Evolutionary conservation across 2,113 vertebrate species (phyloP), one percentile per base, ranked within the genome.

Genomic region (Mastomys natalensis): DNA sequence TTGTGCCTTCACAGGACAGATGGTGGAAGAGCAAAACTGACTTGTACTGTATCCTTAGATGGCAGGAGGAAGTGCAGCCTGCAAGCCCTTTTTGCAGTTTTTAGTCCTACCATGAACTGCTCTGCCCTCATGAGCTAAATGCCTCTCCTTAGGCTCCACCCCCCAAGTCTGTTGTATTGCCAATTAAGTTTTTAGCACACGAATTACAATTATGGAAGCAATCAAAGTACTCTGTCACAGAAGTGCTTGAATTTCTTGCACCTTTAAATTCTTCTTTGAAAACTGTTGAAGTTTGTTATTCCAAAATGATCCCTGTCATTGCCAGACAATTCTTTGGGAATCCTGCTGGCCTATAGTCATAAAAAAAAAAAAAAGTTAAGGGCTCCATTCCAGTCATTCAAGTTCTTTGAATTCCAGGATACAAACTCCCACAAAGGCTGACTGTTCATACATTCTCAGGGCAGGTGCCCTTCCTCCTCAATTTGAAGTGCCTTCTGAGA

Each of bases 361-460:
- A 48, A 68, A 68, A 64, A 31, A 64, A 12, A 66, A 66, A 12
- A 12, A 37, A 34, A 68, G 31, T 96, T 62, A 43, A 95, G 87
- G 77, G 72, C 64, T 94, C 91, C 68, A 89, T 94, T 94, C 78
- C 91, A n/a, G 89, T 81, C 21, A 73, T 82, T 17, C 87, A 89
- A 45, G 51, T 89, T 34, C 76, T 91, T 72, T 1, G 6, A 93
- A 95, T 94, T 91, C 51, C 51, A 58, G 51, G 77, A 77, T 74
- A 68, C 58, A 89, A n/a, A 82, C 37, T 82, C 60, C 40, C n/a
- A 24, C 0, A 21, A 86, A 29, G 34, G 53, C 45, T 89, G 40
- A 19, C 24, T 86, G 31, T 86, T 93, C 85, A 91, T 81, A 94
- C 12, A 95, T 85, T 94, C 77, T 94, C 90, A 82, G 72, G 45